Percentiles rank a stretch among this genome's conserved stretches.
Evolutionary conservation across 2,888 invertebrate genomes (phyloP).

Genomic region (Dryocosmus kuriphilus): DNA sequence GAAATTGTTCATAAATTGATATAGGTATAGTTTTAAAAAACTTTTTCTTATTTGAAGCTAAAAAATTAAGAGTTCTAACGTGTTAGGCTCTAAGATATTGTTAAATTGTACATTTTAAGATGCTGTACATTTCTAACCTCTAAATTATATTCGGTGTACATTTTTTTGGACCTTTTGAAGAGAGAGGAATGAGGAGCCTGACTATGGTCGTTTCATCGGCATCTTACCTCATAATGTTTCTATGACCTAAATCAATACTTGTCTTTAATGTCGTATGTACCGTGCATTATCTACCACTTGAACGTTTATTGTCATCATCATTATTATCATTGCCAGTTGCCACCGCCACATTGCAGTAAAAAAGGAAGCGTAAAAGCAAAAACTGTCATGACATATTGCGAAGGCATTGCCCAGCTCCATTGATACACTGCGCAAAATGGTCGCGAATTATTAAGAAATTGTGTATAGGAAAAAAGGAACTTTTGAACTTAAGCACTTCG

Average conservation of each 20-base stretch:
- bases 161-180: no score
- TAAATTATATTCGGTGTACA: conserved; percentile 19
- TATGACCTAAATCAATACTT: conserved; percentile 29
- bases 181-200: conserved; percentile 12
- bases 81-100: conserved; percentile 15
- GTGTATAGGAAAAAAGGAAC: conserved; percentile 28
- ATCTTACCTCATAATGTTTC: conserved; percentile 29
- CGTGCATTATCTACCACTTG: conserved; percentile 36
- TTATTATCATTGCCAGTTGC: conserved; percentile 12
- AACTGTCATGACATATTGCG: conserved; percentile 47
- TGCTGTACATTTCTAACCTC: conserved; percentile 7
- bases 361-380: conserved; percentile 39
- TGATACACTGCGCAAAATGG: conserved; percentile 41
- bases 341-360: conserved; percentile 20
- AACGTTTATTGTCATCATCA: conserved; percentile 6
- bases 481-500: conserved; percentile 35
- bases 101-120: conserved; percentile 23
- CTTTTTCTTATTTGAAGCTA: no score
- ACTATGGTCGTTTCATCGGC: conserved; percentile 23
- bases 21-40: not conserved
- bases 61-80: conserved; percentile 4
- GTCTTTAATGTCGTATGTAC: conserved; percentile 34
- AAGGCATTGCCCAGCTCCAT: conserved; percentile 52
- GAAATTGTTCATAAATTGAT: not conserved
- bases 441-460: conserved; percentile 44